Evolutionary conservation across 2,797 vertebrate genomes (phyloP).

Genomic region (Rhinatrema bivittatum): DNA sequence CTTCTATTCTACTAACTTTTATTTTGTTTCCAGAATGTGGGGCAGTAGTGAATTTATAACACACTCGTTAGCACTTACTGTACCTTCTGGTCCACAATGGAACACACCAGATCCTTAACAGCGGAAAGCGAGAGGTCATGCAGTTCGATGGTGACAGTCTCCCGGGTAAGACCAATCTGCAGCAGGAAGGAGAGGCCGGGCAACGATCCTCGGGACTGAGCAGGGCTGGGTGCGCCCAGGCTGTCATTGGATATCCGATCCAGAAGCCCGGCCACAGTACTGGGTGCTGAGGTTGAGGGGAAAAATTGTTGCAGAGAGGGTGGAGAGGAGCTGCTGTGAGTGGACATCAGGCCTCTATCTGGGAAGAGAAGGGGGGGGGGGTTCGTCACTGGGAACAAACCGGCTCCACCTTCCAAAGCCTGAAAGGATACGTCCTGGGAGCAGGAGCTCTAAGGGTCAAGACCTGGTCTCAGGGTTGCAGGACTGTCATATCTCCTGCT

Average conservation of each 20-base stretch:
- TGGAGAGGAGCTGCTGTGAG: constrained; percentile 82
- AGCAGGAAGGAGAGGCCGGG: constrained; percentile 89
- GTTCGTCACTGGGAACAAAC: too few relatives aligned
- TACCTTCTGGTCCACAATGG: constrained; percentile 98
- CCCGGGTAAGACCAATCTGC: constrained; percentile 91
- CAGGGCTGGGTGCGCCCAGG: constrained; percentile 82
- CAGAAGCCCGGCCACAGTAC: constrained; percentile 74
- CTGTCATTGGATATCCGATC: constrained; percentile 88
- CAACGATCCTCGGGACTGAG: constrained; percentile 79
- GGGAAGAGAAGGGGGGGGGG: too few relatives aligned
- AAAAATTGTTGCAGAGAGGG: constrained; percentile 85
- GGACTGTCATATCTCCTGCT: too few relatives aligned
- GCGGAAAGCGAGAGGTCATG: constrained; percentile 85
- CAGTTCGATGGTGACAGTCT: constrained; percentile 87
- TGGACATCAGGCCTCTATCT: constrained; percentile 97
- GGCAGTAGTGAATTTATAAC: too few relatives aligned
- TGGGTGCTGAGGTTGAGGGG: constrained; percentile 66
- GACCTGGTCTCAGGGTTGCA: too few relatives aligned
- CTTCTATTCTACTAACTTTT: too few relatives aligned
- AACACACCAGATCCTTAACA: constrained; percentile 92
- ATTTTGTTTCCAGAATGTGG: too few relatives aligned
- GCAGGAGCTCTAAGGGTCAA: too few relatives aligned
- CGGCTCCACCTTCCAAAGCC: too few relatives aligned
- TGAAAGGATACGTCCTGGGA: too few relatives aligned
- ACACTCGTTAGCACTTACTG: constrained; percentile 11